Percentiles rank a stretch among this genome's conserved stretches.
phyloP scores from a whole-genome alignment of 2,888 invertebrate species.

The Trichopoda pennipes region DNA sequence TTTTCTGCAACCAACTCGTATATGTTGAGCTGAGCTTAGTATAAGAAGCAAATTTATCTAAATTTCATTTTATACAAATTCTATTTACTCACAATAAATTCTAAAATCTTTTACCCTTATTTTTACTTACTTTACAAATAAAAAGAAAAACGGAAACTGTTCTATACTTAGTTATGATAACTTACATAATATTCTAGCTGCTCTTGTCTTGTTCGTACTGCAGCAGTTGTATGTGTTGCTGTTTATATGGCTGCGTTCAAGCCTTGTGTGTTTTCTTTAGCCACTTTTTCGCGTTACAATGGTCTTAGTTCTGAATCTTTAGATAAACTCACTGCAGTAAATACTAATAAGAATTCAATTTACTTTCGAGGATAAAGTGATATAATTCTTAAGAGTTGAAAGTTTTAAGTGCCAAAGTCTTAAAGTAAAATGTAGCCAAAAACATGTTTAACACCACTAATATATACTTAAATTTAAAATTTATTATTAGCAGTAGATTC shows the following conservation, averaged over 20 bases:
- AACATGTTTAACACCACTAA: conserved; percentile 10
- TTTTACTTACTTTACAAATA: background rate
- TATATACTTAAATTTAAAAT: conserved; percentile 19
- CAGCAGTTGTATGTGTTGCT: background rate
- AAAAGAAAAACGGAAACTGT: conserved; percentile 13
- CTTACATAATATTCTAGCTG: conserved; percentile 8
- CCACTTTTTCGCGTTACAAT: conserved; percentile 57
- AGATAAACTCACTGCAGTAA: conserved; percentile 57
- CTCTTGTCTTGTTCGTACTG: conserved; percentile 1
- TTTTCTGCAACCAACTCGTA: conserved; percentile 25
- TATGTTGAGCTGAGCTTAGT: conserved; percentile 42
- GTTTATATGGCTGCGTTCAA: conserved; percentile 31
- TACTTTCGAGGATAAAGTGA: conserved; percentile 47
- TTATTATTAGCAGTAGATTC: background rate
- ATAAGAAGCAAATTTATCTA: conserved; percentile 64
- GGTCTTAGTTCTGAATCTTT: conserved; percentile 53
- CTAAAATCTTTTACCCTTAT: conserved; percentile 21
- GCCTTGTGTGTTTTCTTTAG: conserved; percentile 45
- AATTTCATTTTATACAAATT: conserved; percentile 61
- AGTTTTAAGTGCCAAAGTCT: conserved; percentile 40
- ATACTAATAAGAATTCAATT: conserved; percentile 62
- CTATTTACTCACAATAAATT: conserved; percentile 61
- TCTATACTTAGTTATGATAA: conserved; percentile 44
- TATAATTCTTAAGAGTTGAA: conserved; percentile 45
- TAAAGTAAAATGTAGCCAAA: conserved; percentile 37